Conservation (phyloP, 2,113 vertebrate genomes). For the Tautogolabrus adspersus region DNA sequence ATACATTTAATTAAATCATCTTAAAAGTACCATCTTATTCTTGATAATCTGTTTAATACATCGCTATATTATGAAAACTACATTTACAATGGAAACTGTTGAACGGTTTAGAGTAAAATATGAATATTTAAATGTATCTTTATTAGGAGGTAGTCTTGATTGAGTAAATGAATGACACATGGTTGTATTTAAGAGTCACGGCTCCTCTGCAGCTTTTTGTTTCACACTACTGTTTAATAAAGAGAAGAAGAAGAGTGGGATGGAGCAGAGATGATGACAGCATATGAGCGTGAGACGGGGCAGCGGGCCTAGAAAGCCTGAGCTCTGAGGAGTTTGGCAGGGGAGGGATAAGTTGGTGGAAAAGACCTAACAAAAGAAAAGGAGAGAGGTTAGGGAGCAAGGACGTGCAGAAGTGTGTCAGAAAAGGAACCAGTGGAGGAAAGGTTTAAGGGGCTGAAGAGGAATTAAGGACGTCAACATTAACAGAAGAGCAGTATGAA, state of each 20-base stretch:
- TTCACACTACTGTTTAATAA: neutral
- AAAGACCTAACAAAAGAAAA: conserved; percentile 9
- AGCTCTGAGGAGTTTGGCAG: conserved; percentile 5
- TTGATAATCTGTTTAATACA: no score
- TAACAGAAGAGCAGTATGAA: conserved; percentile 15
- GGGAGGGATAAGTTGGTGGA: conserved; percentile 29
- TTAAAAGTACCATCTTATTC: no score
- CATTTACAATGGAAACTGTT: no score
- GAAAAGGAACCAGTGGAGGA: conserved; percentile 7
- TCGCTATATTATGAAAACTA: no score
- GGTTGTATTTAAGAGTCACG: no score
- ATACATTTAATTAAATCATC: no score
- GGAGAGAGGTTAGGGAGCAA: conserved; percentile 16
- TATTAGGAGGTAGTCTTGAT: neutral
- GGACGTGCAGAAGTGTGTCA: conserved; percentile 20
- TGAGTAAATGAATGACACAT: neutral
- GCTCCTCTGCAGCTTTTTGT: neutral
- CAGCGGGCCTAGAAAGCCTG: conserved; percentile 4
- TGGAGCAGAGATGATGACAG: conserved; percentile 5
- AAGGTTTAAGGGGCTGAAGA: conserved; percentile 4
- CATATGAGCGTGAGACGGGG: conserved; percentile 14
- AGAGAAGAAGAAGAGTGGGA: neutral
- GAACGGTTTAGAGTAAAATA: no score
- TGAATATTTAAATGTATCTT: no score
- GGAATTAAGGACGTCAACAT: conserved; percentile 2